Percentiles rank a stretch among this genome's conserved stretches.
phyloP scores from a whole-genome alignment of 2,888 invertebrate genomes.

The Isotomurus palustris region DNA sequence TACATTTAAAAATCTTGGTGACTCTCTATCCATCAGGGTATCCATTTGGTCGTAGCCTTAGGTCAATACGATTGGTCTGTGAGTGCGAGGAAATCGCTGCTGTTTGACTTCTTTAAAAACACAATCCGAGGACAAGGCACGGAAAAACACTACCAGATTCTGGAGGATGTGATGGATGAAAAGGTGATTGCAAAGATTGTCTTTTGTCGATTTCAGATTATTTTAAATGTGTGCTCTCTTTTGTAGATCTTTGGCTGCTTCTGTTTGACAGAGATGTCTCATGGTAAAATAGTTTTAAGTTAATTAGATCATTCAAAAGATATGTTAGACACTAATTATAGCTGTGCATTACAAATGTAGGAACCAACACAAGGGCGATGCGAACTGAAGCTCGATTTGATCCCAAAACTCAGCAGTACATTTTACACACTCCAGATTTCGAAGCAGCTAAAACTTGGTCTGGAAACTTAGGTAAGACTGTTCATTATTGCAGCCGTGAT shows the following conservation, averaged over 20 bases:
- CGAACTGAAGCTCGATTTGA: constrained; percentile 79
- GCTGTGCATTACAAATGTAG: neutral
- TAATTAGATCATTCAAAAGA: too few relatives aligned
- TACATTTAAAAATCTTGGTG: neutral
- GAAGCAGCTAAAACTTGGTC: constrained; percentile 80
- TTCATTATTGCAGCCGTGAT: neutral
- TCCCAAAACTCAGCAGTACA: constrained; percentile 63
- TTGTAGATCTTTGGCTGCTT: constrained; percentile 38
- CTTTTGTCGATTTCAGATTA: neutral
- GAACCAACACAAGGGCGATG: constrained; percentile 84
- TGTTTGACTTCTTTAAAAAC: constrained; percentile 49
- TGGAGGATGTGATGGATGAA: constrained; percentile 48
- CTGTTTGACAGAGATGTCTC: constrained; percentile 75
- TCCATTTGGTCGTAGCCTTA: constrained; percentile 33
- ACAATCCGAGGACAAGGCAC: constrained; percentile 50
- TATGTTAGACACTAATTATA: too few relatives aligned
- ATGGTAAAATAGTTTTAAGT: constrained; percentile 58
- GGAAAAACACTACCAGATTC: constrained; percentile 48
- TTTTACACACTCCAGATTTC: constrained; percentile 70
- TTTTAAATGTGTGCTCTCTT: constrained; percentile 5
- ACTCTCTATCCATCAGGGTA: too few relatives aligned
- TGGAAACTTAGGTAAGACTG: constrained; percentile 69
- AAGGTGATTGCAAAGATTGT: constrained; percentile 46
- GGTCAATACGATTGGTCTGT: constrained; percentile 47
- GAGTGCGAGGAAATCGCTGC: constrained; percentile 33